Percentiles rank a stretch among this genome's conserved stretches.
Evolutionary conservation across 2,797 vertebrate genomes (phyloP).

Genomic region (Phataginus tetradactyla): DNA sequence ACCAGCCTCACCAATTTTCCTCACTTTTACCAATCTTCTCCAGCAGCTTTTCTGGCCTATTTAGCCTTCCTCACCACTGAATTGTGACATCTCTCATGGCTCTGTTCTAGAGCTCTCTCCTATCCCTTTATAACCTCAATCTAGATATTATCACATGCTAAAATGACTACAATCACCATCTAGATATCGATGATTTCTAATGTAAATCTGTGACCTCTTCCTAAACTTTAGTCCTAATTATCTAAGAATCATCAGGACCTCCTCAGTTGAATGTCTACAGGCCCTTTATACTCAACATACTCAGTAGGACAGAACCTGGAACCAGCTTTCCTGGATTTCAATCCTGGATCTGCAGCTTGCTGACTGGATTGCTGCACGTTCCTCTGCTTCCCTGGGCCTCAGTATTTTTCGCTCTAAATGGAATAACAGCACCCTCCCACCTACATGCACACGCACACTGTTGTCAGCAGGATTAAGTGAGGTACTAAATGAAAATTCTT

Average conservation of each 20-base stretch:
- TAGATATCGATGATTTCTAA: not conserved
- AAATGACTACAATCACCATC: not conserved
- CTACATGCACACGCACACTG: too few species aligned
- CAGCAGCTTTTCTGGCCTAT: not conserved
- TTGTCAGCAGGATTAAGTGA: not conserved
- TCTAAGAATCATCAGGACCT: too few species aligned
- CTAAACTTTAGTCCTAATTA: not conserved
- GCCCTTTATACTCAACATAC: not conserved
- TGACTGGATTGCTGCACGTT: not conserved
- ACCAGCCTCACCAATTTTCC: not conserved
- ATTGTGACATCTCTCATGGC: not conserved
- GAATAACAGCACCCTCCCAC: rapidly evolving
- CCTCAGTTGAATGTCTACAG: too few species aligned
- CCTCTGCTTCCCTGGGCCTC: not conserved
- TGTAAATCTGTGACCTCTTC: not conserved
- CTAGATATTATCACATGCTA: too few species aligned
- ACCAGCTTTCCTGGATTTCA: not conserved
- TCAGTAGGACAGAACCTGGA: not conserved
- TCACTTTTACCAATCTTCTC: not conserved
- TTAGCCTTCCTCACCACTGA: not conserved
- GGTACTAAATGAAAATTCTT: not conserved
- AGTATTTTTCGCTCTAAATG: not conserved
- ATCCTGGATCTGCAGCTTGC: not conserved
- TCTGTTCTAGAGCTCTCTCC: not conserved
- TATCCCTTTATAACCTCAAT: not conserved